Conservation (phyloP, 2,797 vertebrate genomes). For the Pygocentrus nattereri region DNA sequence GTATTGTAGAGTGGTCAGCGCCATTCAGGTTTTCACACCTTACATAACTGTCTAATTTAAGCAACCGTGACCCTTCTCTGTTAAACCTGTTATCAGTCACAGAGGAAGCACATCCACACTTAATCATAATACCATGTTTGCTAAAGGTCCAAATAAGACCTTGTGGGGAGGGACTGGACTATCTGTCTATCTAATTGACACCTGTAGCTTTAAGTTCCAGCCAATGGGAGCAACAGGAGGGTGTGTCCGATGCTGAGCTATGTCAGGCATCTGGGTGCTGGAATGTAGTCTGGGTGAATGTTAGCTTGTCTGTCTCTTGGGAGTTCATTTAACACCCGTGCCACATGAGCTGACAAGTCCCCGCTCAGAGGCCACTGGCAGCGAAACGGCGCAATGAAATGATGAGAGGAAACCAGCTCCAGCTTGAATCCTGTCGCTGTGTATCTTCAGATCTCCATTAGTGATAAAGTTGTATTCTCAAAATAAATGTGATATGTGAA, state of each 20-base stretch:
- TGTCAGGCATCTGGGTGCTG: slow-evolving; percentile 66
- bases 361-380: slow-evolving; percentile 15
- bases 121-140: background rate
- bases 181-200: background rate
- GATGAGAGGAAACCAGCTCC: background rate
- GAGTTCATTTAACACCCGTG: slow-evolving; percentile 54
- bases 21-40: background rate
- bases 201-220: background rate
- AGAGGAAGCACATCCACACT: background rate
- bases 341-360: slow-evolving; percentile 51
- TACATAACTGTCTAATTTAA: slow-evolving; percentile 7
- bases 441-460: too few species aligned
- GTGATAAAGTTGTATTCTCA: too few species aligned
- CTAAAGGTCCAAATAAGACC: background rate
- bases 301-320: slow-evolving; percentile 60
- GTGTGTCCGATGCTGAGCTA: slow-evolving; percentile 58
- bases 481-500: too few species aligned
- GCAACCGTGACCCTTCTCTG: background rate
- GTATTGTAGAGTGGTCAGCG: background rate
- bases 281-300: slow-evolving; percentile 67
- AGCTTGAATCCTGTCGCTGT: background rate
- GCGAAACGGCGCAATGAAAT: slow-evolving; percentile 31
- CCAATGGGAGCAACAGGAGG: slow-evolving; percentile 38
- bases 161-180: background rate
- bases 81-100: slow-evolving; percentile 23